Evolutionary conservation across 2,888 invertebrate genomes (phyloP).

Genomic region (Adelphocoris suturalis): DNA sequence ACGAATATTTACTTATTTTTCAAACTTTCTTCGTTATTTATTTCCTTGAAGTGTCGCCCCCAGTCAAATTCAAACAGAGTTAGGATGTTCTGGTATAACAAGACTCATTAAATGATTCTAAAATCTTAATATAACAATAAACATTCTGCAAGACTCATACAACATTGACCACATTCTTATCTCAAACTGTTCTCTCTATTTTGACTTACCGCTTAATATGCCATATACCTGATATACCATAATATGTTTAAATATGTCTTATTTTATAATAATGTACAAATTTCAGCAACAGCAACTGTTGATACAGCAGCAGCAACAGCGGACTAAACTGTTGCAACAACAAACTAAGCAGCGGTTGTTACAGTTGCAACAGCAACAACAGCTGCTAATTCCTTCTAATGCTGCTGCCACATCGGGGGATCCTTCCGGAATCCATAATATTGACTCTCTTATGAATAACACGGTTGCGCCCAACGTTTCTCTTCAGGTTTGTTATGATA

Average conservation of each 20-base stretch:
- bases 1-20: too few relatives aligned
- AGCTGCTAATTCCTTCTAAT: constrained; percentile 88
- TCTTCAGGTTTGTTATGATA: constrained; percentile 80
- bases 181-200: too few relatives aligned
- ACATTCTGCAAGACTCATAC: too few relatives aligned
- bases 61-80: too few relatives aligned
- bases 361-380: constrained; percentile 90
- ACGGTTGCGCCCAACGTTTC: constrained; percentile 94
- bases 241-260: neutral
- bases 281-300: constrained; percentile 73
- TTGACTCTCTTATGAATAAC: constrained; percentile 90
- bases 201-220: neutral
- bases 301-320: constrained; percentile 77
- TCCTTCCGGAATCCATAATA: constrained; percentile 83
- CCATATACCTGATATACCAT: neutral
- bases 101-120: too few relatives aligned
- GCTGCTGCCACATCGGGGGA: constrained; percentile 83
- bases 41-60: too few relatives aligned
- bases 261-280: constrained; percentile 40
- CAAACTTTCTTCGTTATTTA: too few relatives aligned
- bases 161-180: neutral
- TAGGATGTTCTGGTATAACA: too few relatives aligned
- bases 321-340: constrained; percentile 78
- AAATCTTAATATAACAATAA: too few relatives aligned
- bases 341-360: constrained; percentile 84